A percentile compares a stretch with the other conserved stretches of the same genome.
These are phyloP conservation scores for Propithecus perrieri DNA, from an alignment of 2,797 vertebrate species.

Conservation along the genomic window DNA sequence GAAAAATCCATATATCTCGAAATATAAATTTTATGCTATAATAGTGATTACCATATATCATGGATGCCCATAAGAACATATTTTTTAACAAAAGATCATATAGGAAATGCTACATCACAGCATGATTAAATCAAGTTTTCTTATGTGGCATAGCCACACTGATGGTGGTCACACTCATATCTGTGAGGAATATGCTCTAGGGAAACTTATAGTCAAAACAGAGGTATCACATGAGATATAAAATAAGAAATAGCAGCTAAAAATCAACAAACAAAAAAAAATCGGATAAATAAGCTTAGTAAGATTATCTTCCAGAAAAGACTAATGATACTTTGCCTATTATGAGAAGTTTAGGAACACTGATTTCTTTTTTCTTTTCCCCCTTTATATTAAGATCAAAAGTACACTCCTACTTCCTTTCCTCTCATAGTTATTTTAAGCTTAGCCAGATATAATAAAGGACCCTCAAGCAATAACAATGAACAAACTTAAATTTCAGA, in stretches of 20 bases:
- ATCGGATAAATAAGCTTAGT: constrained; percentile 54
- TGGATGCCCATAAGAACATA: not conserved
- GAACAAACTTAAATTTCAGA: constrained; percentile 74
- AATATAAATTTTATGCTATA: constrained; percentile 24
- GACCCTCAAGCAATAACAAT: constrained; percentile 70
- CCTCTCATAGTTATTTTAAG: constrained; percentile 71
- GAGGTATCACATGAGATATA: not conserved
- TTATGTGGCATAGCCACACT: not conserved
- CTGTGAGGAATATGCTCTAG: constrained; percentile 45
- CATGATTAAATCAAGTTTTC: constrained; percentile 43
- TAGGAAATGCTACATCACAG: not conserved
- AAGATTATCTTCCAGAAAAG: constrained; percentile 62
- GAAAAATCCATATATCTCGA: not conserved
- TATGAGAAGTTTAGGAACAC: constrained; percentile 40
- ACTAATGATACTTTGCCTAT: constrained; percentile 64
- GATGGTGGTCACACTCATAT: not conserved
- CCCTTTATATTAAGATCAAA: constrained; percentile 70
- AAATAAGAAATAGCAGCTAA: constrained; percentile 58
- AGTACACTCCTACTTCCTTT: constrained; percentile 64
- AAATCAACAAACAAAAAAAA: constrained; percentile 50
- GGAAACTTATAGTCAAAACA: constrained; percentile 48
- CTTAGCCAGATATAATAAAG: constrained; percentile 73
- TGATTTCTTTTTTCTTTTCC: not conserved
- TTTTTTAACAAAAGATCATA: constrained; percentile 35
- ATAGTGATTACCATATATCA: not conserved